These are phyloP conservation scores for Pyrocoelia pectoralis DNA, from an alignment of 2,888 invertebrate genomes.

Conservation along the genomic window DNA sequence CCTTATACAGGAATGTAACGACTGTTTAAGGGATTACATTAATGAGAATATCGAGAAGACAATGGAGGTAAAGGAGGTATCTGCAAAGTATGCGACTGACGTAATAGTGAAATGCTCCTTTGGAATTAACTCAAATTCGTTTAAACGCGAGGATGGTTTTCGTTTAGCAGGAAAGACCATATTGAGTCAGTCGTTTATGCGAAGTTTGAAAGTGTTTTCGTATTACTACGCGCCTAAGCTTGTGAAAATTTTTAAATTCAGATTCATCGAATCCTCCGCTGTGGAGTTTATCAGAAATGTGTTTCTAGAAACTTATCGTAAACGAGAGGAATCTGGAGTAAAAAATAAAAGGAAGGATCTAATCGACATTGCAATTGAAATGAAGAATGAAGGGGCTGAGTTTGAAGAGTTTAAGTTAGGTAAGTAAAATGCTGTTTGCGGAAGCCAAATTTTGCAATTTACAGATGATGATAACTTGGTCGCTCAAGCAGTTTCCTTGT, in stretches of 20 bases:
- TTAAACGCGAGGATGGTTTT: slow-evolving; percentile 54
- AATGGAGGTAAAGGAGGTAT: slow-evolving; percentile 50
- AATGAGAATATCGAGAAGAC: neutral
- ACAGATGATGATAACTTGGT: slow-evolving; percentile 3
- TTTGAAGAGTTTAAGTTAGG: slow-evolving; percentile 35
- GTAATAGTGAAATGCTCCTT: slow-evolving; percentile 61
- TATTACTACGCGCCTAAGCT: slow-evolving; percentile 50
- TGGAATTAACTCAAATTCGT: slow-evolving; percentile 58
- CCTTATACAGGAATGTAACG: slow-evolving; percentile 17
- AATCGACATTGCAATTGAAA: slow-evolving; percentile 58
- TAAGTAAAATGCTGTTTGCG: slow-evolving; percentile 13
- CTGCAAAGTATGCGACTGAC: slow-evolving; percentile 59
- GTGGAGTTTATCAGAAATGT: slow-evolving; percentile 51
- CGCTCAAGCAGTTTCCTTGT: slow-evolving; percentile 61
- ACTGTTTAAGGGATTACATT: slow-evolving; percentile 1
- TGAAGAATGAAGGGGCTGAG: slow-evolving; percentile 42
- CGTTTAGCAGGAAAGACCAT: slow-evolving; percentile 53
- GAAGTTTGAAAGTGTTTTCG: slow-evolving; percentile 11
- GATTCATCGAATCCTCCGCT: slow-evolving; percentile 49
- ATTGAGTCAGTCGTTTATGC: slow-evolving; percentile 48
- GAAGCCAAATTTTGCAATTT: too few species aligned
- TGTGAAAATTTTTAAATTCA: slow-evolving; percentile 52
- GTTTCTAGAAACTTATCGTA: slow-evolving; percentile 51
- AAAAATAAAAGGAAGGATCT: slow-evolving; percentile 57
- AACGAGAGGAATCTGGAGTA: slow-evolving; percentile 45